Percentiles rank a stretch among this genome's conserved stretches.
These are phyloP conservation scores for Euplexia lucipara DNA, from an alignment of 2,888 invertebrate genomes.

Conservation along the genomic window DNA sequence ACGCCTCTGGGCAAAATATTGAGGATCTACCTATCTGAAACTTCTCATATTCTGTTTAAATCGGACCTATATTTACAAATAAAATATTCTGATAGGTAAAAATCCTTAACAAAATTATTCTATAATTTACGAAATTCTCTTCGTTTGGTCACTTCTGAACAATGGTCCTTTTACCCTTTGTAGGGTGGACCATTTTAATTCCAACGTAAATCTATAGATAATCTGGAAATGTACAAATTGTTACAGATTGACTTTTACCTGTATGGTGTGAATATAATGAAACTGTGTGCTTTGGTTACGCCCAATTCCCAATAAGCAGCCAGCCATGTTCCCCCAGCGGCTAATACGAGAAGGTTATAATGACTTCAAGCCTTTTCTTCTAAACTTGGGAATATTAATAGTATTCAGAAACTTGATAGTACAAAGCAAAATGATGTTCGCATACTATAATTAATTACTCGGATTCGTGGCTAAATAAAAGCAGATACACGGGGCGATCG, in stretches of 20 bases:
- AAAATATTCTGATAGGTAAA: too few species aligned
- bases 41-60: too few species aligned
- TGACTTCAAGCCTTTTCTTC: background rate
- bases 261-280: conserved; percentile 45
- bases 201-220: conserved; percentile 22
- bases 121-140: conserved; percentile 12
- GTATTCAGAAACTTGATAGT: background rate
- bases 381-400: background rate
- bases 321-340: conserved; percentile 14
- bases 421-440: too few species aligned
- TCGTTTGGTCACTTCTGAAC: conserved; percentile 6
- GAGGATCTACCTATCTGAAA: too few species aligned
- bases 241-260: conserved; percentile 49
- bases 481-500: too few species aligned
- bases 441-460: too few species aligned
- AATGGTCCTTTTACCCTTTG: conserved; percentile 25
- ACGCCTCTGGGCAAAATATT: too few species aligned
- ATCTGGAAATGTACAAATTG: conserved; percentile 13
- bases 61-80: too few species aligned
- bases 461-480: too few species aligned
- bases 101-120: conserved; percentile 3
- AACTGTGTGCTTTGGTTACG: conserved; percentile 13
- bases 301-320: conserved; percentile 26
- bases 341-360: conserved; percentile 26
- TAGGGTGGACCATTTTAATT: conserved; percentile 19